Base-by-base conservation (phyloP, 2,888 invertebrate genomes). In the Sisyra nigra region DNA sequence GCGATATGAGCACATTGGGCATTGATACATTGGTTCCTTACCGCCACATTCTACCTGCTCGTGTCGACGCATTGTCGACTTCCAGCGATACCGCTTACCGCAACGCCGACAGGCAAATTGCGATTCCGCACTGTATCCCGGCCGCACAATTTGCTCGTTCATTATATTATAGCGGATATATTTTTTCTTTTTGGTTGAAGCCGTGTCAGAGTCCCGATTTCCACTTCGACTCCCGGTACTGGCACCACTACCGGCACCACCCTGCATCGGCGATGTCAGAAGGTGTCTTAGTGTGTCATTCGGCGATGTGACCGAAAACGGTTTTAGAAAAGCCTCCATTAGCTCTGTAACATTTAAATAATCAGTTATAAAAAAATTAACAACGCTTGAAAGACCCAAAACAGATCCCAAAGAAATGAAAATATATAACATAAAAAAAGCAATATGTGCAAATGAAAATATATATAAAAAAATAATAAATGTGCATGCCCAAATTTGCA, bases 41-140 rank as follows among this genome's bases (percentile, higher is more conserved):
- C 83, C 84, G 36, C 84, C 60, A 62, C 85, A 85, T 62, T 85
- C 85, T 48, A 84, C 83, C 66, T 76, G 80, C 62, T 83, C 84
- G 65, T 86, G 86, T 3, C 83, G 73, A 9, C 81, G 71, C 68
- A 85, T 69, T 46, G 85, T 85, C 40, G 84, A 84, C 65, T 82
- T 86, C 85, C 86, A 86, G 54, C 85, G 75, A 62, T 87, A 87
- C 50, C 79, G 73, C 61, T 86, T 86, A 48, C 86, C 85, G 64
- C 87, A 87, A 58, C 84, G 84, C 41, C 82, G 71, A 57, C 86
- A 86, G 40, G 81, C 74, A 62, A 83, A 85, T 56, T 78, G 76
- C 38, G 68, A 61, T 35, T 68, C 66, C 19, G 61, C 62, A 54
- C 68, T 67, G 52, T 63, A 63, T 35, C 69, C 55, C 52, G 58